Percentiles rank a stretch among this genome's conserved stretches.
Conservation (phyloP, 1,140 invertebrate genomes). For the Meloidogyne floridensis region DNA sequence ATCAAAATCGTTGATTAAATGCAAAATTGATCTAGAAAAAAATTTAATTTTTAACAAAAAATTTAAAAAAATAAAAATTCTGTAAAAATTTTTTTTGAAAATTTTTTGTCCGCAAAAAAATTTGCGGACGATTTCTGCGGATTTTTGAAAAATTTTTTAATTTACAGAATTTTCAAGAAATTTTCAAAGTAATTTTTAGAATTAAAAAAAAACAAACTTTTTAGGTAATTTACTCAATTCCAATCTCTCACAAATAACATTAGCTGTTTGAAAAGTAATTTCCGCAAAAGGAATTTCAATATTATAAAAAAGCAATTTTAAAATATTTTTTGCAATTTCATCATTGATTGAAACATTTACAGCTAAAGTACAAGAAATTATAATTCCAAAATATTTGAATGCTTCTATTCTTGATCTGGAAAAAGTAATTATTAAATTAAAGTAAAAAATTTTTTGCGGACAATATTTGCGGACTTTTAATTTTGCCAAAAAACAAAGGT, state of each 20-base stretch:
- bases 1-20: conserved; percentile 10
- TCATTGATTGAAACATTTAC: conserved; percentile 39
- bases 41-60: not conserved
- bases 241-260: conserved; percentile 25
- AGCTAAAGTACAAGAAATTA: conserved; percentile 32
- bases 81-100: too few species aligned
- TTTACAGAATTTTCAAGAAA: too few species aligned
- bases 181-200: too few species aligned
- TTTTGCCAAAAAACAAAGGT: too few species aligned
- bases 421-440: too few species aligned
- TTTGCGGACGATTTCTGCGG: too few species aligned
- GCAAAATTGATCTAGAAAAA: conserved; percentile 1
- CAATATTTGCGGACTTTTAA: too few species aligned
- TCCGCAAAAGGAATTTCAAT: not conserved
- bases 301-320: conserved; percentile 30
- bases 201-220: conserved; percentile 8
- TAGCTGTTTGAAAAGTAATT: conserved; percentile 14
- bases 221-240: conserved; percentile 18
- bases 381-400: conserved; percentile 33
- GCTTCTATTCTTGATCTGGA: conserved; percentile 29
- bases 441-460: too few species aligned
- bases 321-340: conserved; percentile 30
- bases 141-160: too few species aligned
- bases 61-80: too few species aligned
- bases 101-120: too few species aligned